These are phyloP conservation scores for Tanytarsus gracilentus DNA, from an alignment of 2,888 invertebrate genomes.

Conservation along the genomic window DNA sequence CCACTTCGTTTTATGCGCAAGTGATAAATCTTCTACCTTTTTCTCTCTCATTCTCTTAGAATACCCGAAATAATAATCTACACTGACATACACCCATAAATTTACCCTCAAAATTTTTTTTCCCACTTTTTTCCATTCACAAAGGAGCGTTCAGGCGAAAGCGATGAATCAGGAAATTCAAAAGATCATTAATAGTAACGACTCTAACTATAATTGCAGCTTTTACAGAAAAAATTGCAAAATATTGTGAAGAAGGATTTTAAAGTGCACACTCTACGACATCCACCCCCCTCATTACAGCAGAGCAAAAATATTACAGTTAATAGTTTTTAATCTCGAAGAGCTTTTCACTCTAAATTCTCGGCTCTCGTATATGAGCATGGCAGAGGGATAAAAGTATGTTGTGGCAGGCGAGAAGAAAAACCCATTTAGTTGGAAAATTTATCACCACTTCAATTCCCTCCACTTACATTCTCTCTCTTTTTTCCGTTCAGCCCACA, in stretches of 20 bases:
- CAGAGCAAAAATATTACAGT: background rate
- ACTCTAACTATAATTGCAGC: constrained; percentile 5
- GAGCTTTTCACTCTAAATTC: background rate
- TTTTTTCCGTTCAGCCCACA: background rate
- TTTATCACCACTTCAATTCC: constrained; percentile 13
- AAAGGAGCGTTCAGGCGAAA: background rate
- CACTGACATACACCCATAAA: too few species aligned
- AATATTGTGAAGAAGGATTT: background rate
- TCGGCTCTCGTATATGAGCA: too few species aligned
- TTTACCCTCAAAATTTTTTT: background rate
- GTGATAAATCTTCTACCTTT: too few species aligned
- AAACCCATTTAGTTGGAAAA: background rate
- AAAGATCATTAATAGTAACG: background rate
- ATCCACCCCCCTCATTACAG: too few species aligned
- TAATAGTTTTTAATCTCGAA: constrained; percentile 10
- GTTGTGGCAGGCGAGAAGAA: background rate
- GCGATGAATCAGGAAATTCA: background rate
- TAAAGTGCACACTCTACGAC: background rate
- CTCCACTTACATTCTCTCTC: too few species aligned
- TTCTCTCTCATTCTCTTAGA: too few species aligned
- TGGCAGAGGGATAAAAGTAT: background rate
- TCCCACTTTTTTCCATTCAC: background rate
- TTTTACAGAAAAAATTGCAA: background rate
- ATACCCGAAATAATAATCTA: too few species aligned
- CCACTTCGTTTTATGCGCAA: too few species aligned